Base-by-base conservation (phyloP, 2,113 vertebrate species). In the Chrysemys picta region DNA sequence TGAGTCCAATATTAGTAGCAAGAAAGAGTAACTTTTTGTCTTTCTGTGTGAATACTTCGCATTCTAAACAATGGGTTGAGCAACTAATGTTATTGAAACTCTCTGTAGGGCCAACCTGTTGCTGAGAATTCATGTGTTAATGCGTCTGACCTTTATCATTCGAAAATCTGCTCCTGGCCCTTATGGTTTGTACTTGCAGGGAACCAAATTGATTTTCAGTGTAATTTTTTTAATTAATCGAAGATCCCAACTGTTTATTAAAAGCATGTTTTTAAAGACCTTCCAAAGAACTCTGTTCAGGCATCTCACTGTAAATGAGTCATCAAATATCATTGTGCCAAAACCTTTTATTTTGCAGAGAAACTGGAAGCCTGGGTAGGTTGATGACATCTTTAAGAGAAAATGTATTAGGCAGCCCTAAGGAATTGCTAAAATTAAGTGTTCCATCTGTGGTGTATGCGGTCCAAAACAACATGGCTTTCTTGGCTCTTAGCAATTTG, bases 401-500 rank as follows among this genome's bases (percentile, higher is more conserved):
- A 80, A 98, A 99, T 59, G 96, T 99, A 1, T 96, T 99, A 0
- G 97, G 97, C 87, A 99, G 98, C 88, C 99, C 99, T 5, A 98
- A 89, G 87, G 99, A 99, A 86, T 93, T 99, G 96, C 96, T 99
- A 76, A 99, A 99, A 97, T 97, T 99, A 93, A 99, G 99, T 25
- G 98, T 99, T 57, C 99, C 99, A 1, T 99, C 99, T 0, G 2
- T 99, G 22, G 99, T 99, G 14, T 99, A 99, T 0, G 99, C 99
- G 12, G 5, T 99, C 69, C 99, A 99, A 97, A 99, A 99, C 94
- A 99, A 99, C 92, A 99, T 99, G 99, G 99, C 99, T 1, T 99
- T 99, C 56, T 65, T 99, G 82, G 99, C 99, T 5, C 98, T 99
- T 54, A 99, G 99, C 94, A 99, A 99, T 95, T 98, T 99, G 69